Base-by-base conservation (phyloP, 2,888 invertebrate species). In the Heteromyza rotundicornis region DNA sequence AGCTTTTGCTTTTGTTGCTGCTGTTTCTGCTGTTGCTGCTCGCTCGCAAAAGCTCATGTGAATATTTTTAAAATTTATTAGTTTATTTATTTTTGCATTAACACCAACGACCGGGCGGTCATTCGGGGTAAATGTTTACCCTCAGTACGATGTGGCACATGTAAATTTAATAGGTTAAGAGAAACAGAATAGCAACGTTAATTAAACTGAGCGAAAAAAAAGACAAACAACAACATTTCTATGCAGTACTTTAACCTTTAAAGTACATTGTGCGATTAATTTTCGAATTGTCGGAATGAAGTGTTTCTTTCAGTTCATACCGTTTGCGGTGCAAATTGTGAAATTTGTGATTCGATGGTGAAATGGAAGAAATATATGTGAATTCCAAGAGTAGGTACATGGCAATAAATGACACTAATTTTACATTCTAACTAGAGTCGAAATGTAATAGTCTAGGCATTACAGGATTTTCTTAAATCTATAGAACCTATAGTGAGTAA, bases 11-110 rank as follows among this genome's bases (percentile, higher is more conserved):
- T 53, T 8, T 49, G 19, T n/a, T 51, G 40, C 47, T 58, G 50
- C 47, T 51, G 58, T 36, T 50, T 10, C 35, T 51, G 36, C 40
- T 32, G 35, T 35, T 20, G 23, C 27, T 27, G 27, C 20, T 17
- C n/a, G n/a, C n/a, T n/a, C n/a, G n/a, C n/a, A n/a, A n/a, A 35
- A 12, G 32, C 35, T 22, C 50, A 19, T 50, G 35, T 50, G 19
- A 32, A 35, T 50, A 20, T 47, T 23, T 59, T 27, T 59, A 19
- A 32, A 19, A 17, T 54, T 35, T 27, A 16, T 35, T 17, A 32
- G 20, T 59, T 47, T 55, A 27, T 59, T 54, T 60, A 19, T 49
- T 36, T 60, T 60, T 47, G 44, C 54, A 59, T 54, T 52, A 52
- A 52, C 52, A 52, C 52, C 27, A 52, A 52, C 36, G 57, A 50